Evolutionary conservation across 2,888 invertebrate species (phyloP).

Genomic region (Drosophila meridionalis): DNA sequence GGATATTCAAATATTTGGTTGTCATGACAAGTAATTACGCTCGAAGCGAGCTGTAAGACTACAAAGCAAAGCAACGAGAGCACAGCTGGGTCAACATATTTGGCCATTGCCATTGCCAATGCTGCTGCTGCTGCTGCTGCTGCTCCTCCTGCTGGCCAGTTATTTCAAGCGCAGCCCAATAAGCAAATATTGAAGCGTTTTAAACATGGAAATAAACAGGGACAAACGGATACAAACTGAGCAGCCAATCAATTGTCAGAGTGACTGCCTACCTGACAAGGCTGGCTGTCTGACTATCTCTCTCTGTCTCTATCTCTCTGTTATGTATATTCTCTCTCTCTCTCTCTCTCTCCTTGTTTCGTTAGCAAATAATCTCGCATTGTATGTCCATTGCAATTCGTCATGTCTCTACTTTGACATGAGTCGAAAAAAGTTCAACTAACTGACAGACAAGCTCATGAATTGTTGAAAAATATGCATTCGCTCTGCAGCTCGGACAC

Average conservation of each 20-base stretch:
- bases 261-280: neutral
- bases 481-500: neutral
- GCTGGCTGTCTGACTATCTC: neutral
- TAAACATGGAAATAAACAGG: conserved; percentile 31
- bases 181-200: conserved; percentile 69
- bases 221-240: conserved; percentile 22
- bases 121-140: neutral
- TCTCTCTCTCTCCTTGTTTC: neutral
- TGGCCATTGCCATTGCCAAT: conserved; percentile 10
- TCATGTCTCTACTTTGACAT: conserved; percentile 24
- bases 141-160: conserved; percentile 30
- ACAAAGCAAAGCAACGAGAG: conserved; percentile 24
- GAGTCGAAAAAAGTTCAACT: conserved; percentile 34
- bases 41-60: conserved; percentile 20
- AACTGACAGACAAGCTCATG: conserved; percentile 57
- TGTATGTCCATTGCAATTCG: conserved; percentile 38
- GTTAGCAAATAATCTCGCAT: conserved; percentile 25
- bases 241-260: conserved; percentile 42
- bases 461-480: conserved; percentile 57
- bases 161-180: conserved; percentile 70
- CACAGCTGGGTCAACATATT: conserved; percentile 27
- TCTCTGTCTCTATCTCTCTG: neutral
- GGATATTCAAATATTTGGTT: conserved; percentile 67
- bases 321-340: neutral
- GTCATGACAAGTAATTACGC: conserved; percentile 72